Evolutionary conservation across 37 sponge, comb jelly and placozoan species (phyloP).

Genomic region (Agelas oroides): DNA sequence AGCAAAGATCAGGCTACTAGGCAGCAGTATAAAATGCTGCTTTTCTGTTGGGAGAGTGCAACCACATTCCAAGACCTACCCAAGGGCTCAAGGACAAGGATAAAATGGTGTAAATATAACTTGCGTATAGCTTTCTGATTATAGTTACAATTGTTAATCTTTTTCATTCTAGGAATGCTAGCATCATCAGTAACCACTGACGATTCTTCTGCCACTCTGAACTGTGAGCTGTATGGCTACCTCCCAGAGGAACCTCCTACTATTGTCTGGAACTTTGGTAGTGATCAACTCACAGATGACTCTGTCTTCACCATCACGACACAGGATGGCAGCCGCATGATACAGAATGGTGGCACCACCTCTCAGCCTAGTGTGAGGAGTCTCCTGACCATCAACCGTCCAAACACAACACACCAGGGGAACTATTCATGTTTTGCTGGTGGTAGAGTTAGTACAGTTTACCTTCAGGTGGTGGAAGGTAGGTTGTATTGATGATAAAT

Average conservation of each 20-base stretch:
- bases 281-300: not conserved
- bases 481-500: too few relatives aligned
- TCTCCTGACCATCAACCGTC: not conserved
- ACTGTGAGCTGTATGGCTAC: constrained; percentile 48
- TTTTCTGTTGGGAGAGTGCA: too few relatives aligned
- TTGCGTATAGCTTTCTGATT: too few relatives aligned
- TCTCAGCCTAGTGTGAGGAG: not conserved
- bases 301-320: constrained; percentile 1
- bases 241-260: not conserved
- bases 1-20: too few relatives aligned
- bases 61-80: too few relatives aligned
- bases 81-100: too few relatives aligned
- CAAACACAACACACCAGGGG: not conserved
- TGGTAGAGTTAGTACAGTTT: too few relatives aligned
- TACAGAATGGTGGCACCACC: constrained; percentile 36
- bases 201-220: not conserved
- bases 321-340: not conserved
- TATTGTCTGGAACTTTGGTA: constrained; percentile 4
- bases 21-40: too few relatives aligned
- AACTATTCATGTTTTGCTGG: not conserved
- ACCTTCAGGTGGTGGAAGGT: too few relatives aligned
- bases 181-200: too few relatives aligned
- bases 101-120: too few relatives aligned
- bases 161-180: not conserved
- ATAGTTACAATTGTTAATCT: too few relatives aligned